Base-by-base conservation (phyloP, 1,140 invertebrate species). In the Cephus cinctus region DNA sequence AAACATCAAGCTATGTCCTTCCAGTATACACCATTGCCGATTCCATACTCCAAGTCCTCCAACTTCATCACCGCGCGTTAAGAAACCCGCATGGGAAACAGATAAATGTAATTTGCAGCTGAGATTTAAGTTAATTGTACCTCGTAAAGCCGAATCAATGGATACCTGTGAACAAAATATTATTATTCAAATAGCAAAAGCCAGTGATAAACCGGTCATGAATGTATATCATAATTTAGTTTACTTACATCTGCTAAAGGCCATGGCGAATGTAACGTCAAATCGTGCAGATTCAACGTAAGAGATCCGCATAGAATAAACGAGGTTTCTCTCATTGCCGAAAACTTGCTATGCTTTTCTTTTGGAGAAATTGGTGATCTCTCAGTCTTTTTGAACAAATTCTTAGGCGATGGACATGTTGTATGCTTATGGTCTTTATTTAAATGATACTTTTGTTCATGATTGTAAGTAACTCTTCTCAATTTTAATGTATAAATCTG, bases 1-100 rank as follows among this genome's bases (percentile, higher is more conserved):
- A 34, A 76, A 75, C 44, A 61, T 57, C 5, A 79, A 49, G 3
- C 45, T 31, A 30, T 58, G 54, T 0, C 63, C 64, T 11, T 66
- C 46, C 5, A 78, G 50, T 5, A 65, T 43, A 52, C 75, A 77
- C 73, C 73, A 79, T 38, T 68, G 47, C 11, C 69, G 51, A 48
- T 73, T 76, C 76, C 77, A 78, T 6, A 36, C 43, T 3, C 52
- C 50, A 5, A 52, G 48, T 4, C 63, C 61, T 0, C 58, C 60
- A 4, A 21, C 44, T 34, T 66, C 64, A 25, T 54, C 55, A 4
- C 69, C 72, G 32, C 71, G 53, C n/a, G 64, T 73, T 3, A 78
- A 38, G 55, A 77, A 78, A 11, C 73, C 77, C 4, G 56, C 44
- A 38, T 65, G 59, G 12, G 22, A 49, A 4, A 61, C 47, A 0